Base-by-base conservation (phyloP, 1,140 invertebrate species). In the Cotesia vestalis region DNA sequence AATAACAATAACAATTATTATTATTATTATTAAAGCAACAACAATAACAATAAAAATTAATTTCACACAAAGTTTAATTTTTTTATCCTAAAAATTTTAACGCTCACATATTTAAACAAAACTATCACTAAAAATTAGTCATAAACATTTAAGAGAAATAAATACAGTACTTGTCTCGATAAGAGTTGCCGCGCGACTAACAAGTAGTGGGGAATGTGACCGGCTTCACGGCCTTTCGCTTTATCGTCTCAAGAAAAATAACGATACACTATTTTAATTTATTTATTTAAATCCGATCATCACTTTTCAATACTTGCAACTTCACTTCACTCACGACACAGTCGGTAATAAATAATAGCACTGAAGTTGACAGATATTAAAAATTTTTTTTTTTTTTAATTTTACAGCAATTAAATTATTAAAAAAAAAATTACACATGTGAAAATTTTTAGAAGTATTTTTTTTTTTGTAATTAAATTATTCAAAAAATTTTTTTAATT, bases 161-260 rank as follows among this genome's bases (percentile, higher is more conserved):
- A 62, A 72, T 62, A 64, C 63, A 72, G 70, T 72, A 51, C 63
- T 72, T 20, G 0, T 17, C 64, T 46, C 40, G 71, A 73, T 73
- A 73, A 73, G 71, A 73, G 71, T 62, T 59, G 59, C 14, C 51
- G 40, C 53, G 27, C 62, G 34, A 51, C 35, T 53, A 61, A 61
- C 60, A 20, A 12, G 17, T 4, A n/a, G 63, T 57, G 36, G 20
- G 57, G 35, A 38, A 57, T 53, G 55, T 55, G 36, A 63, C 35
- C 61, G 40, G 46, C 55, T 46, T 46, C 40, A 46, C 40, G 40
- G 40, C 40, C 38, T 67, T 73, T 68, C 73, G 74, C 77, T 63
- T 63, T 78, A 62, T 62, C 60, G 60, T 36, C 35, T 27, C 8
- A 27, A 62, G 12, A 20, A 34, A 17, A 34, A 17, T 57, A 20